Base-by-base conservation (phyloP, 30 jellyfish, hydroid and myxozoan species). In the Pelagia noctiluca region DNA sequence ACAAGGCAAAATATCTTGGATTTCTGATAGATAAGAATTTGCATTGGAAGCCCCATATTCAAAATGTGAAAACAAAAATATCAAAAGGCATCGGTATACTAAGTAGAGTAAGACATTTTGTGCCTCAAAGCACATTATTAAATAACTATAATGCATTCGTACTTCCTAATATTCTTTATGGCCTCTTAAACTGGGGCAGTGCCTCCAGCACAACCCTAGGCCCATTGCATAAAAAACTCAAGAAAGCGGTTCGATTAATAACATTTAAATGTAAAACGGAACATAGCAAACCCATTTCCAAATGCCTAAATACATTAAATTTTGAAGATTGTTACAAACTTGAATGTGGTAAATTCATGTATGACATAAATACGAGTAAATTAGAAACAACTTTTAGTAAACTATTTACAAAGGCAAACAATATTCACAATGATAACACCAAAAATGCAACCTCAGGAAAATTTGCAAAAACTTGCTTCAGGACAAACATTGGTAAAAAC, bases 291-390 rank as follows among this genome's bases (percentile, higher is more conserved):
- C 68, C 68, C 21, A 25, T 52, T 3, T 52, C 21, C 21, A 19
- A 8, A 8, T 8, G 21, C 2, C 26, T 52, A 52, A 52, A 52
- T 2, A 3, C 26, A 10, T 30, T 52, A 19, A 2, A 19, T 19
- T 30, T 52, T 19, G 26, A 52, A 3, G 68, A n/a, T n/a, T n/a
- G n/a, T n/a, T n/a, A n/a, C n/a, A n/a, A n/a, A 52, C 26, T 52
- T 52, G 68, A 52, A 52, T 52, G 68, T 52, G 68, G 30, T 52
- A 52, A 52, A 52, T 52, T 52, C 21, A 52, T 52, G 68, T 19
- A 52, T 19, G 68, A 52, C 2, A 19, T 52, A 3, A 52, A 19
- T 52, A 52, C 16, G 2, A 52, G 21, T 30, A 52, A 52, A 10
- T 19, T 30, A 3, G 68, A 52, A 10, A 52, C 12, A 4, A 52